Conservation (phyloP, 2,888 invertebrate genomes). For the Oxytorus armatus region DNA sequence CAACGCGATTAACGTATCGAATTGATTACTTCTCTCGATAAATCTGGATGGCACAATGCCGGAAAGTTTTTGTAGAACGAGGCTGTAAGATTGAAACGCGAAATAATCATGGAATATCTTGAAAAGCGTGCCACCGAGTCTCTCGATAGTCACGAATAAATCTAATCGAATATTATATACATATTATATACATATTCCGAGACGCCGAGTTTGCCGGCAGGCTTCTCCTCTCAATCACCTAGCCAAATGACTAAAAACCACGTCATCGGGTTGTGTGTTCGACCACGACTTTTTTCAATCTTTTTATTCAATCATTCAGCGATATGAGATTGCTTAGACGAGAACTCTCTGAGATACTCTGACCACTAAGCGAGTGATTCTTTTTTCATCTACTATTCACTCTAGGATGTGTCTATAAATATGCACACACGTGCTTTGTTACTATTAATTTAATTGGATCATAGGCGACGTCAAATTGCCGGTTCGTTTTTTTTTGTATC, state of each 20-base stretch:
- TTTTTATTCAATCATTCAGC: neutral
- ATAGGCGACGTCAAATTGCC: too few relatives aligned
- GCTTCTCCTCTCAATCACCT: slow-evolving; percentile 1
- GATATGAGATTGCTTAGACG: slow-evolving; percentile 26
- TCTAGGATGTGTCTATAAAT: neutral
- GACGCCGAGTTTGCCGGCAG: neutral
- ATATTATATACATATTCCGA: too few relatives aligned
- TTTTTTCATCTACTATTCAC: neutral
- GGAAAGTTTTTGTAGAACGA: too few relatives aligned
- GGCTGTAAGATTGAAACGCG: too few relatives aligned
- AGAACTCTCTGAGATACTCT: neutral
- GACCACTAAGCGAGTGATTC: neutral
- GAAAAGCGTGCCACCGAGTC: too few relatives aligned
- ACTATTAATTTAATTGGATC: neutral
- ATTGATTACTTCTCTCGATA: too few relatives aligned
- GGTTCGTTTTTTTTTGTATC: neutral
- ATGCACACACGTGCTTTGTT: neutral
- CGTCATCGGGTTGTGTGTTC: slow-evolving; percentile 42
- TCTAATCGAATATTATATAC: too few relatives aligned
- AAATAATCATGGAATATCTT: too few relatives aligned
- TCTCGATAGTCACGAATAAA: too few relatives aligned
- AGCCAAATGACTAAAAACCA: slow-evolving; percentile 15
- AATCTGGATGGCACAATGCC: too few relatives aligned
- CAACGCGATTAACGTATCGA: too few relatives aligned
- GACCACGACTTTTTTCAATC: slow-evolving; percentile 24